Evolutionary conservation across 2,797 vertebrate genomes (phyloP).

Genomic region (Darevskia mixta): DNA sequence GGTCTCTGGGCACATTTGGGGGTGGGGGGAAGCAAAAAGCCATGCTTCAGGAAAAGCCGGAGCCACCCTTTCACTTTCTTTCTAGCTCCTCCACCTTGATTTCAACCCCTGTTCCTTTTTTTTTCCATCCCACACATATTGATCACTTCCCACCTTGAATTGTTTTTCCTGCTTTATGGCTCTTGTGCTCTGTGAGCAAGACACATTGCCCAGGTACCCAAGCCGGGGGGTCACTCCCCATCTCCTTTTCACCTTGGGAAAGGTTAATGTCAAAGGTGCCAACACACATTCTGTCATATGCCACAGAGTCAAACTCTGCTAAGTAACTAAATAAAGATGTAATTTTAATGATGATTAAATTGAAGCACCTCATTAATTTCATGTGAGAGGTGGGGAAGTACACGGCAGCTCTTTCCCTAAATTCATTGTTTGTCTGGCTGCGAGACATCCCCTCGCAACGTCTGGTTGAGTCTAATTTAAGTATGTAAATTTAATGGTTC

Average conservation of each 20-base stretch:
- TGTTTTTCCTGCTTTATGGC: neutral
- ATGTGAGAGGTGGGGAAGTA: constrained; percentile 76
- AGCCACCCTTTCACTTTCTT: rapidly evolving
- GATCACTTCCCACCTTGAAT: neutral
- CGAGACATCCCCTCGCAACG: constrained; percentile 63
- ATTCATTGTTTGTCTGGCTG: constrained; percentile 76
- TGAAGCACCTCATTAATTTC: constrained; percentile 81
- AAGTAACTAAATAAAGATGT: constrained; percentile 77
- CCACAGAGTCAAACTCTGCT: constrained; percentile 70
- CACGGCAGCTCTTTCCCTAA: constrained; percentile 66
- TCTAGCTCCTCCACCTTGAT: neutral
- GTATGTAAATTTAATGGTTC: constrained; percentile 81
- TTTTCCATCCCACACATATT: neutral
- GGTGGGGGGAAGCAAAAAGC: neutral
- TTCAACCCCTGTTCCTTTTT: neutral
- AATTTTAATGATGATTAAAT: constrained; percentile 75
- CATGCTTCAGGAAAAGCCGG: neutral
- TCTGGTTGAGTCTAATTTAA: constrained; percentile 80
- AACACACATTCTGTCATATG: neutral
- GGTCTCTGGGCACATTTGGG: neutral
- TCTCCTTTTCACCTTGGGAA: neutral
- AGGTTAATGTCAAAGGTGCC: constrained; percentile 34
- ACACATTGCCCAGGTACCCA: neutral
- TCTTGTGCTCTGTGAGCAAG: neutral
- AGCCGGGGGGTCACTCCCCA: neutral